phyloP scores from a whole-genome alignment of 2,113 vertebrate genomes.

The Etheostoma cragini region DNA sequence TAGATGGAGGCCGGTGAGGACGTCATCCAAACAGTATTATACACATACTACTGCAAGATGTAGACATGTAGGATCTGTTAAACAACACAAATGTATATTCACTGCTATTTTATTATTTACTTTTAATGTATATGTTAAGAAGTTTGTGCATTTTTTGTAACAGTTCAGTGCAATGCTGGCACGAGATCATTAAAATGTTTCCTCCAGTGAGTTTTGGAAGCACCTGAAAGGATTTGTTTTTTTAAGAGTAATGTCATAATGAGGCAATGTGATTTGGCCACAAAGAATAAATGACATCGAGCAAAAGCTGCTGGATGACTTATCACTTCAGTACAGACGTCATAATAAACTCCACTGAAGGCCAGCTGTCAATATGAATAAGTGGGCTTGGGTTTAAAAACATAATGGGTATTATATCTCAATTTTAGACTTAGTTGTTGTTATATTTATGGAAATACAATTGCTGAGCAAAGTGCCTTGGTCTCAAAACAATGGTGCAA shows the following conservation, averaged over 20 bases:
- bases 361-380: background rate
- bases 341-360: background rate
- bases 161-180: background rate
- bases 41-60: background rate
- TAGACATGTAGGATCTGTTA: background rate
- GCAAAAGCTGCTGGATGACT: background rate
- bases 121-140: constrained; percentile 33
- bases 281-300: background rate
- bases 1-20: constrained; percentile 3
- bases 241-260: background rate
- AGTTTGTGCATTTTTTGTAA: constrained; percentile 5
- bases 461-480: background rate
- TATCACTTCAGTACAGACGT: background rate
- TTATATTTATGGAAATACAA: background rate
- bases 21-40: constrained; percentile 11
- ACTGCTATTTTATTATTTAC: constrained; percentile 40
- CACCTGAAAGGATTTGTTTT: background rate
- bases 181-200: background rate
- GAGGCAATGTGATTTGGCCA: background rate
- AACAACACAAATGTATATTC: constrained; percentile 1
- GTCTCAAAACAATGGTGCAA: background rate
- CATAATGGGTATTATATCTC: background rate
- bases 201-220: constrained; percentile 3
- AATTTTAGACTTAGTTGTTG: background rate
- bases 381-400: background rate